Percentiles rank a stretch among this genome's conserved stretches.
These are phyloP conservation scores for Hycleus phaleratus DNA, from an alignment of 1,140 invertebrate genomes.

Conservation along the genomic window DNA sequence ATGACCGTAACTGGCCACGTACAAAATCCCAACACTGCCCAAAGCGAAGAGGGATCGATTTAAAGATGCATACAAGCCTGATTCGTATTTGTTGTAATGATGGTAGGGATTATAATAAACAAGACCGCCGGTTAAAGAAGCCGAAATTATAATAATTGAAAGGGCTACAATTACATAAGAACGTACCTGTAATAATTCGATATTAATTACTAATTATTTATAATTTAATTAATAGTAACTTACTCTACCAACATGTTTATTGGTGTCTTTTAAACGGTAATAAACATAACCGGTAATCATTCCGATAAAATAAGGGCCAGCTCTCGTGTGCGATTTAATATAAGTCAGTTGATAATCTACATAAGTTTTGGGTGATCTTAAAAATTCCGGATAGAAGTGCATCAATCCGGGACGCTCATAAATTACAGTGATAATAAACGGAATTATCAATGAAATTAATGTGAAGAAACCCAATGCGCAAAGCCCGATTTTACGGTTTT, in stretches of 20 bases:
- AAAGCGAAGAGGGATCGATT: conserved; percentile 50
- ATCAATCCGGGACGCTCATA: conserved; percentile 43
- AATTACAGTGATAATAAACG: conserved; percentile 44
- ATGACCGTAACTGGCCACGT: conserved; percentile 39
- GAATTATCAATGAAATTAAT: conserved; percentile 34
- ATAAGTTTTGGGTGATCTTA: conserved; percentile 42
- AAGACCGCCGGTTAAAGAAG: conserved; percentile 39
- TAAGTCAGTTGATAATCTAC: conserved; percentile 45
- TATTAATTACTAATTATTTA: neutral
- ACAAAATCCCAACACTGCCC: conserved; percentile 46
- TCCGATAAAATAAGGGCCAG: conserved; percentile 47
- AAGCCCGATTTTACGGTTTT: conserved; percentile 31
- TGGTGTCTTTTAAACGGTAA: conserved; percentile 33
- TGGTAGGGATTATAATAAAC: conserved; percentile 42
- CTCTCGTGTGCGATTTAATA: conserved; percentile 48
- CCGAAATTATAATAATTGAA: conserved; percentile 37
- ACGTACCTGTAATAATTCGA: conserved; percentile 33
- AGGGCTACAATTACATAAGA: conserved; percentile 21
- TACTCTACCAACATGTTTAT: conserved; percentile 40
- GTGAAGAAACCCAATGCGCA: conserved; percentile 21
- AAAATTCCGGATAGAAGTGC: conserved; percentile 46
- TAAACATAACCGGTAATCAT: conserved; percentile 46
- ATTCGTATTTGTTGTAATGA: conserved; percentile 41
- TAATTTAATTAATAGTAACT: conserved; percentile 9
- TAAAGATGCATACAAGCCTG: conserved; percentile 50